Conservation (phyloP, 2,113 vertebrate species). For the Ammodytes marinus region DNA sequence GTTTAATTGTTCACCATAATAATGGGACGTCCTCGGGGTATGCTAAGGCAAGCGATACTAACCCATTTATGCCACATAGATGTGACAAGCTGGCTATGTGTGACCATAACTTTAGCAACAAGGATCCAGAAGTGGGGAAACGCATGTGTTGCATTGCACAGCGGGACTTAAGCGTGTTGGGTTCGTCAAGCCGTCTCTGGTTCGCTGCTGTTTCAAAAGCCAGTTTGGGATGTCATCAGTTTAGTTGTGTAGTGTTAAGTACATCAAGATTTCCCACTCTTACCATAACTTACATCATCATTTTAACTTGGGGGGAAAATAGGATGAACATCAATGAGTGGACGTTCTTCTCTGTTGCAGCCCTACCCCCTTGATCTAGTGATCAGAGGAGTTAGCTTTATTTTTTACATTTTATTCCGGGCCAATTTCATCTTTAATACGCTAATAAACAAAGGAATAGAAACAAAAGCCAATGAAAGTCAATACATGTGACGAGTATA, state of each 20-base stretch:
- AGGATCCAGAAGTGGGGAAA: slow-evolving; percentile 15
- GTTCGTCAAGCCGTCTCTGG: not conserved
- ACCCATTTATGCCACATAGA: slow-evolving; percentile 68
- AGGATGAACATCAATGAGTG: not conserved
- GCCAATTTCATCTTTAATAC: not conserved
- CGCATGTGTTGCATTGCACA: slow-evolving; percentile 5
- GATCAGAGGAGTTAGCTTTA: not conserved
- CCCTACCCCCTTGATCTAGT: not conserved
- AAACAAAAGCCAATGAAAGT: not conserved
- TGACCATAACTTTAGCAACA: slow-evolving; percentile 19
- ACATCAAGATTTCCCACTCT: slow-evolving; percentile 29
- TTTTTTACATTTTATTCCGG: not conserved
- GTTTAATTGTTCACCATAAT: slow-evolving; percentile 67
- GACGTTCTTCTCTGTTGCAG: not conserved
- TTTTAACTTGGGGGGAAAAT: not conserved
- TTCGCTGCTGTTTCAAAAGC: not conserved
- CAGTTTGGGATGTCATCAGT: slow-evolving; percentile 48
- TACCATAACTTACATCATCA: slow-evolving; percentile 65
- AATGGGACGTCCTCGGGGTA: slow-evolving; percentile 59
- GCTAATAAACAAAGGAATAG: not conserved
- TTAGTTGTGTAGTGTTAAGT: slow-evolving; percentile 45
- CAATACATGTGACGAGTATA: not conserved
- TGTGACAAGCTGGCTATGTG: slow-evolving; percentile 61
- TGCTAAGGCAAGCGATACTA: slow-evolving; percentile 56
- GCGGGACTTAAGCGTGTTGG: not conserved